These are phyloP conservation scores for Heliothis virescens DNA, from an alignment of 1,140 invertebrate genomes.

Conservation along the genomic window DNA sequence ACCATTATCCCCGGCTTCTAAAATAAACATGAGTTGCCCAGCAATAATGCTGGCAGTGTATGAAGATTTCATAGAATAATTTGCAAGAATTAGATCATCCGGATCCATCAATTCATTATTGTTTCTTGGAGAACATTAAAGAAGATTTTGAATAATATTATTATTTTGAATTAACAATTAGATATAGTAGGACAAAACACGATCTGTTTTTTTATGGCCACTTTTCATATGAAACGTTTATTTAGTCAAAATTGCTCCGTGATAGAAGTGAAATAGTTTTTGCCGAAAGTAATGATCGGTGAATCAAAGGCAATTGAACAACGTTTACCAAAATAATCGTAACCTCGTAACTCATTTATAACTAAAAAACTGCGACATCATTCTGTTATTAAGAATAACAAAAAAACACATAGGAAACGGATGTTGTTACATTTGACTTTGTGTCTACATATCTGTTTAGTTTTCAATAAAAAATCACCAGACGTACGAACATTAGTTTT, in stretches of 20 bases:
- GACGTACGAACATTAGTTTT: constrained; percentile 55
- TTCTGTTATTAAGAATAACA: constrained; percentile 66
- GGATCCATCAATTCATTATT: neutral
- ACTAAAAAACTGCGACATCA: constrained; percentile 38
- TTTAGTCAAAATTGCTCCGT: too few species aligned
- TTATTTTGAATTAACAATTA: neutral
- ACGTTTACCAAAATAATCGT: neutral
- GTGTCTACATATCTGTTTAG: constrained; percentile 65
- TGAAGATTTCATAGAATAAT: constrained; percentile 4
- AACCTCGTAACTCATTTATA: constrained; percentile 26
- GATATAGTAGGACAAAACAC: neutral
- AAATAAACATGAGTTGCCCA: neutral
- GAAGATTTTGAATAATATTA: too few species aligned
- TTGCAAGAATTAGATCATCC: constrained; percentile 3
- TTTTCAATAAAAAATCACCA: constrained; percentile 69
- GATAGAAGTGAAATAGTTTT: too few species aligned
- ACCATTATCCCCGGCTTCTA: constrained; percentile 1
- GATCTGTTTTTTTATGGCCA: neutral
- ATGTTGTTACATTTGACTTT: constrained; percentile 72
- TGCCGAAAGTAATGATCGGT: too few species aligned
- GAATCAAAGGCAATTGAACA: too few species aligned
- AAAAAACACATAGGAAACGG: constrained; percentile 70
- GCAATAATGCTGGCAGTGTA: constrained; percentile 6
- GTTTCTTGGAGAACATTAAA: neutral
- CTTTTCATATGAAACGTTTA: neutral